These are phyloP conservation scores for Steinernema khuongi DNA, from an alignment of 1,140 invertebrate genomes.

Conservation along the genomic window DNA sequence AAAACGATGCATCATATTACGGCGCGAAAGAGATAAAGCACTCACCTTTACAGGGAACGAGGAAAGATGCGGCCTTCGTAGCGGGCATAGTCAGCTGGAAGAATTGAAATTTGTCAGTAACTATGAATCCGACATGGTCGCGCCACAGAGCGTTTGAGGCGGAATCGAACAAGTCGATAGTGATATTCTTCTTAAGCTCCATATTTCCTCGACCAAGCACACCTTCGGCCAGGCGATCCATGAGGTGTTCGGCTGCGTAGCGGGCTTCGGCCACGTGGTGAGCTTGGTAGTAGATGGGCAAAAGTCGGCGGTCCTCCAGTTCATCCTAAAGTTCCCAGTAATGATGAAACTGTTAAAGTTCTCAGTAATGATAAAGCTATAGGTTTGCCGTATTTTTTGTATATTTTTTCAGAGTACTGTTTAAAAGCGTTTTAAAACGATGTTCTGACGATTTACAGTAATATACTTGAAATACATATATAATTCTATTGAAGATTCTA, in stretches of 20 bases:
- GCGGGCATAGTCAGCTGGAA: conserved; percentile 44
- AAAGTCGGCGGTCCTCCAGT: conserved; percentile 35
- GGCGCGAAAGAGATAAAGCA: neutral
- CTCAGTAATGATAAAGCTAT: too few species aligned
- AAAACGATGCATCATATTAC: neutral
- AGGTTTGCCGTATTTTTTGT: too few species aligned
- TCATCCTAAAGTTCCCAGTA: conserved; percentile 19
- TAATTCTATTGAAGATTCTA: too few species aligned
- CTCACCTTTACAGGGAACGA: conserved; percentile 40
- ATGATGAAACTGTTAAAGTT: neutral
- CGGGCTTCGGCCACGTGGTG: conserved; percentile 50
- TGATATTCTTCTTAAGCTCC: conserved; percentile 56
- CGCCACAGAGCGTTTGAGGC: conserved; percentile 39
- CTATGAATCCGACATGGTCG: conserved; percentile 53
- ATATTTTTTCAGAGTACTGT: too few species aligned
- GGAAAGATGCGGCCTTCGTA: conserved; percentile 29
- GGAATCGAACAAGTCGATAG: conserved; percentile 56
- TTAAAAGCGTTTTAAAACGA: too few species aligned
- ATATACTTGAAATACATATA: too few species aligned
- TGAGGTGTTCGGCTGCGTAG: conserved; percentile 48
- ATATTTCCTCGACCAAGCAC: conserved; percentile 49
- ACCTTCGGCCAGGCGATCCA: conserved; percentile 50
- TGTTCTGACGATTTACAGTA: too few species aligned
- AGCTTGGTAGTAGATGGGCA: conserved; percentile 54
- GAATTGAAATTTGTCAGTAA: conserved; percentile 47